Evolutionary conservation across 1,140 invertebrate species (phyloP).

Genomic region (Hycleus phaleratus): DNA sequence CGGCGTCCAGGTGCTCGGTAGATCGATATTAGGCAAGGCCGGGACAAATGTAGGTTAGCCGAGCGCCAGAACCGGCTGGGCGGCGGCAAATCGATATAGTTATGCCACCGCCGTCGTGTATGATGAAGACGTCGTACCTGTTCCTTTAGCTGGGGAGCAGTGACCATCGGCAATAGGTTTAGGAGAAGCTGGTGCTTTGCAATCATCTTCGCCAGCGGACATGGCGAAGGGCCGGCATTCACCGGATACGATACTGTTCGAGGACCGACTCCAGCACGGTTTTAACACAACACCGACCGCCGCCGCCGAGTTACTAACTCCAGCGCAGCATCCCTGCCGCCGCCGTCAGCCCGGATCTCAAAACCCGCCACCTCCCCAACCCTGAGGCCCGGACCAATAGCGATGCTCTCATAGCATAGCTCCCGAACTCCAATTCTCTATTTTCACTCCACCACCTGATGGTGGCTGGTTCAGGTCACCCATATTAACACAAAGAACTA

Average conservation of each 20-base stretch:
- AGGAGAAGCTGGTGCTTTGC: conserved; percentile 31
- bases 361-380: conserved; percentile 13
- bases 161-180: conserved; percentile 34
- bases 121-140: conserved; percentile 17
- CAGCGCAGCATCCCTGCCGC: conserved; percentile 22
- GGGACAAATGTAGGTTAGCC: conserved; percentile 16
- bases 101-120: neutral
- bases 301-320: conserved; percentile 19
- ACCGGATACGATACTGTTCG: conserved; percentile 8
- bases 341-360: conserved; percentile 16
- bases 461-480: neutral
- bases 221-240: conserved; percentile 12
- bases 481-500: no score
- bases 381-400: conserved; percentile 5
- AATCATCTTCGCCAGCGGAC: conserved; percentile 32
- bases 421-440: conserved; percentile 11
- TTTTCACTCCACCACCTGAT: conserved; percentile 5
- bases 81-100: conserved; percentile 1
- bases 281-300: conserved; percentile 8
- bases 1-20: conserved; percentile 6
- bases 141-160: conserved; percentile 32
- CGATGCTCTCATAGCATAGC: conserved; percentile 7
- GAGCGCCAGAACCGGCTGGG: conserved; percentile 8
- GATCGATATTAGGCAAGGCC: conserved; percentile 12
- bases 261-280: conserved; percentile 15